These are phyloP conservation scores for Silurus glanis DNA, from an alignment of 2,113 vertebrate genomes.

Conservation along the genomic window DNA sequence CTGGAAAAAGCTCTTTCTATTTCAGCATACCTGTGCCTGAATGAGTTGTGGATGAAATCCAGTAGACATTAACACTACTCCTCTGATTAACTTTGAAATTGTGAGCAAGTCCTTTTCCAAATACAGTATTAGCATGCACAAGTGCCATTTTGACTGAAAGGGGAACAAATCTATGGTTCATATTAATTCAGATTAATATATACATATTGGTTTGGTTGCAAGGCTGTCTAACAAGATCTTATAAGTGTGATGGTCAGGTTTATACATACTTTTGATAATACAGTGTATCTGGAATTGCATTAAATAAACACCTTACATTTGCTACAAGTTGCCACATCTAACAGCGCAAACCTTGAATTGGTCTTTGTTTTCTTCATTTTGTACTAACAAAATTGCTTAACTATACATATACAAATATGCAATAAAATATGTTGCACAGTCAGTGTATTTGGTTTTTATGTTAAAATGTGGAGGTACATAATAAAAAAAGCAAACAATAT, in stretches of 20 bases:
- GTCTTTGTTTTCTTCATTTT: slow-evolving; percentile 1
- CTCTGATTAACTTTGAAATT: neutral
- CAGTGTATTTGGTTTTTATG: slow-evolving; percentile 59
- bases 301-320: slow-evolving; percentile 43
- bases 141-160: neutral
- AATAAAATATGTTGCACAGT: slow-evolving; percentile 66
- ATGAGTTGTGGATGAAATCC: neutral
- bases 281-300: slow-evolving; percentile 41
- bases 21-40: neutral
- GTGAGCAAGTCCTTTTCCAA: neutral
- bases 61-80: neutral
- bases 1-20: neutral
- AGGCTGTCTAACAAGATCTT: neutral
- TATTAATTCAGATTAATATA: no score
- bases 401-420: slow-evolving; percentile 41
- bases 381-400: slow-evolving; percentile 32
- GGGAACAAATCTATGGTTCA: neutral
- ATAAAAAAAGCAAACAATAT: slow-evolving; percentile 21
- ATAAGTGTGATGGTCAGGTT: neutral
- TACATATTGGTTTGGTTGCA: no score
- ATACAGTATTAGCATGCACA: neutral
- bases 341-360: slow-evolving; percentile 47
- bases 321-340: slow-evolving; percentile 4
- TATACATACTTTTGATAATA: neutral
- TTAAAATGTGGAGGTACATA: slow-evolving; percentile 44